Conservation (phyloP, 1,140 invertebrate genomes). For the Diorhabda carinulata region DNA sequence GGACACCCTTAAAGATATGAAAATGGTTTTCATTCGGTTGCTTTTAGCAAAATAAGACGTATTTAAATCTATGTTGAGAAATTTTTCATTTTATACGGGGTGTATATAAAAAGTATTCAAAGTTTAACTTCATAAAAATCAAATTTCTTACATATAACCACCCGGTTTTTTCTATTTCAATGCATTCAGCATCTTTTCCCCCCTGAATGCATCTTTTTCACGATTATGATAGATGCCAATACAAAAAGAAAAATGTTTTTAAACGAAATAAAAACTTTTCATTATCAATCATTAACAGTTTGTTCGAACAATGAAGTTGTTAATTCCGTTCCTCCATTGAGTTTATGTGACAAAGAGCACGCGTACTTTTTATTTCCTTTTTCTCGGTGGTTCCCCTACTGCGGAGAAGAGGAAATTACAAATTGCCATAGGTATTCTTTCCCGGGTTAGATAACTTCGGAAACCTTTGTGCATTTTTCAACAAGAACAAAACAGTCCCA, state of each 20-base stretch:
- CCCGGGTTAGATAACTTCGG: neutral
- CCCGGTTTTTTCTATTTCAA: too few relatives aligned
- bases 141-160: too few relatives aligned
- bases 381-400: neutral
- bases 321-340: neutral
- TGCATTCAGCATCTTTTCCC: too few relatives aligned
- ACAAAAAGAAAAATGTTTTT: neutral
- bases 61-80: too few relatives aligned
- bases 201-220: neutral
- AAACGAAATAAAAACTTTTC: too few relatives aligned
- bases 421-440: slow-evolving; percentile 2
- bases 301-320: neutral
- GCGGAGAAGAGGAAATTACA: neutral
- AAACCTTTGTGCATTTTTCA: slow-evolving; percentile 1
- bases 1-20: too few relatives aligned
- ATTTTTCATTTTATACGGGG: too few relatives aligned
- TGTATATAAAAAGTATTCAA: too few relatives aligned
- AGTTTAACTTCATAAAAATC: too few relatives aligned
- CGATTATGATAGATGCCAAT: neutral
- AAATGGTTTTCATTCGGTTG: too few relatives aligned
- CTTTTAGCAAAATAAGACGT: too few relatives aligned
- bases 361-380: neutral
- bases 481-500: neutral
- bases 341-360: neutral
- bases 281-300: neutral